Base-by-base conservation (phyloP, 2,797 vertebrate genomes). In the Macroramphosus scolopax region DNA sequence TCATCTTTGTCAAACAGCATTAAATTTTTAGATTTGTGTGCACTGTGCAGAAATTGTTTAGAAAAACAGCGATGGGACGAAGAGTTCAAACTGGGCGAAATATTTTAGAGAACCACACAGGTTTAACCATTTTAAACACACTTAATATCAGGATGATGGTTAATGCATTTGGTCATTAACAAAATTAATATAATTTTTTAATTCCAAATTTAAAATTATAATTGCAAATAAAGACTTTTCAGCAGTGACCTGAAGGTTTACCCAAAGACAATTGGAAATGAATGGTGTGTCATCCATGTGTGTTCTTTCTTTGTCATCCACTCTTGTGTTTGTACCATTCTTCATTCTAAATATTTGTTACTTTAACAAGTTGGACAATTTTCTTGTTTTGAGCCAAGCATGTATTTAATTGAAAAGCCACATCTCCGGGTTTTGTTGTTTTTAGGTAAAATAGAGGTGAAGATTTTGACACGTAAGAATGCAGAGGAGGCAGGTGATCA, bases 391-490 rank as follows among this genome's bases (percentile, higher is more conserved):
- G 4, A 31, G 8, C 12, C 15, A 6, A 29, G 2, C 4, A 30
- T 24, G 1, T 30, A 11, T 29, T 39, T 49, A 38, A 64, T 14
- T 18, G 2, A 13, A 16, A 48, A 38, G 22, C 4, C 4, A 2
- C 20, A 36, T 17, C 9, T 2, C 6, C 1, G 13, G 6, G 2
- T 22, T n/a, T 33, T 13, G 14, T 15, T 33, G 2, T 42, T 25
- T 48, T 36, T 10, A 96, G 95, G 95, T 63, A 96, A 95, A 86
- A 96, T 97, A 29, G 94, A 96, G 74, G 95, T 97, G 63, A 97
- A 96, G 81, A 95, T 97, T 33, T 86, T 96, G 66, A 90, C 91
- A 0, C 67, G 92, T 25, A 81, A 92, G 73, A 89, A 88, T 35
- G 65, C 89, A 60, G 89, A 94, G 31, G 84, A 91, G 9, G 85